These are phyloP conservation scores for Dasypus novemcinctus DNA, from an alignment of 2,113 vertebrate genomes.

Conservation along the genomic window DNA sequence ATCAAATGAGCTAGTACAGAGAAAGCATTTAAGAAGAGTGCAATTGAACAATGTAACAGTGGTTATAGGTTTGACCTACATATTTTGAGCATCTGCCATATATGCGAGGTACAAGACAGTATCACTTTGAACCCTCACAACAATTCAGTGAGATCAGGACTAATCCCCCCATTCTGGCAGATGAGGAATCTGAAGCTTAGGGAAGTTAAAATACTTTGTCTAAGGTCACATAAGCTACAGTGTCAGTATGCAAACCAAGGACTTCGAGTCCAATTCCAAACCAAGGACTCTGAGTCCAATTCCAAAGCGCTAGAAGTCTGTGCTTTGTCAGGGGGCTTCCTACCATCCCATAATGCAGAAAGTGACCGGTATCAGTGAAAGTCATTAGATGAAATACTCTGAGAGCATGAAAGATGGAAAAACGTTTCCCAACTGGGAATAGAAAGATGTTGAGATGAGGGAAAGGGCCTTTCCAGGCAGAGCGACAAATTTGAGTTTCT, in stretches of 20 bases:
- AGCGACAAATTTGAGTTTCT: background rate
- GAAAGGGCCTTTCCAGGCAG: accelerated
- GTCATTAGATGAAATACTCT: background rate
- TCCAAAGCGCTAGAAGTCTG: no score
- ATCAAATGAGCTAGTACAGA: accelerated
- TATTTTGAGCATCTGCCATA: background rate
- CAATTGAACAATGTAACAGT: accelerated
- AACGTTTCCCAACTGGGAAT: background rate
- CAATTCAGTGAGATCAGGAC: background rate
- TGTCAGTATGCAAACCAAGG: no score
- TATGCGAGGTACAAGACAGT: background rate
- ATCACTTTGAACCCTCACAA: background rate
- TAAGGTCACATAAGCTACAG: background rate
- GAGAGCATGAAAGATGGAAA: background rate
- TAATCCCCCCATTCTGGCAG: background rate
- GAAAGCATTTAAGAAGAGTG: background rate
- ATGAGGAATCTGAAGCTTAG: background rate
- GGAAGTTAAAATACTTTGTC: background rate
- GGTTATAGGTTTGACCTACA: background rate
- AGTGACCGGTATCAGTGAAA: accelerated
- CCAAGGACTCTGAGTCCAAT: background rate
- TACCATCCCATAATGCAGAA: accelerated
- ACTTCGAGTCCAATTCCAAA: background rate
- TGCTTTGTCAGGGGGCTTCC: background rate
- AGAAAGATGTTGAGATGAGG: no score